Evolutionary conservation across 2,797 vertebrate genomes (phyloP), one percentile per base, ranked within the genome.

Genomic region (Squalus acanthias): DNA sequence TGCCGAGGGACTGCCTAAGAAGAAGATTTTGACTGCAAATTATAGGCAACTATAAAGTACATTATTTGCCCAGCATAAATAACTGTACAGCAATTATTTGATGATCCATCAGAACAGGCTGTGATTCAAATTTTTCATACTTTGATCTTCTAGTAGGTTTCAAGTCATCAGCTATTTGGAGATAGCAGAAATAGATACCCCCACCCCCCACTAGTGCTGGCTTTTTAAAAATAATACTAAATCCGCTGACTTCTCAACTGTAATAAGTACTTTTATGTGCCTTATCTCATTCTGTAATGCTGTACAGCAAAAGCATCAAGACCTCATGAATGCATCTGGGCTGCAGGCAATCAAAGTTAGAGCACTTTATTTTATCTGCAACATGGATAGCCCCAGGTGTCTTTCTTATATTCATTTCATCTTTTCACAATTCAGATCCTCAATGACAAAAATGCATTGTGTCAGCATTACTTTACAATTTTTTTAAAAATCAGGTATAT

Each of bases 251-350:
- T 95, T 95, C 12, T 33, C 53, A n/a, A 29, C 67, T n/a, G 29
- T 95, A 76, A n/a, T 76, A 57, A 29, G 10, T 60, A 20, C 13
- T 57, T 95, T 76, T 95, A 57, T 20, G 24, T 57, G 46, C 46
- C 29, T 76, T 57, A 72, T 60, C 70, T 46, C 50, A 74, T 76
- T 72, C 94, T 57, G 24, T 74, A 93, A 33, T 95, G 22, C 4
- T 95, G 94, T 60, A n/a, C 26, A 95, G 50, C 50, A 74, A 95
- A 57, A 95, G 70, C 70, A 60, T 95, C 94, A 72, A 76, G 94
- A 95, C 8, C 6, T 33, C 46, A 95, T 57, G 15, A 95, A 57
- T 95, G 46, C 50, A 76, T 95, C 70, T 33, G 53, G 60, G 24
- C 50, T 53, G 53, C 4, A 57, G 70, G 70, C 50, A 95, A 95